Percentiles rank a stretch among this genome's conserved stretches.
phyloP scores from a whole-genome alignment of 2,797 vertebrate genomes.

The Falco concolor region DNA sequence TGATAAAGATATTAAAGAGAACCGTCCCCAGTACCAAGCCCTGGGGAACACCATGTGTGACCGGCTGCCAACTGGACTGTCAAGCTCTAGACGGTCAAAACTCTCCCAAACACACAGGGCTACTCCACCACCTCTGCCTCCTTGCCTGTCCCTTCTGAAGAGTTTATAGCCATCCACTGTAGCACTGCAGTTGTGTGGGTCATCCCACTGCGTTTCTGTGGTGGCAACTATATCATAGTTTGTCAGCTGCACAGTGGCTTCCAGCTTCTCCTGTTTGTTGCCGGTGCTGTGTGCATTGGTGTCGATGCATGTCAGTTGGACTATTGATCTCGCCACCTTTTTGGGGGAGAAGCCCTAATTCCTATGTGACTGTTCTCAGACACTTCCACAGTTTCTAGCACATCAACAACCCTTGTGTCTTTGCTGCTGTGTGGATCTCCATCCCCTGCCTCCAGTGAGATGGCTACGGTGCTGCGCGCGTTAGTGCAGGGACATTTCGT shows the following conservation, averaged over 20 bases:
- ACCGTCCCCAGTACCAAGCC: accelerated
- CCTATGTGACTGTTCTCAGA: accelerated
- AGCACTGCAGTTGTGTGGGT: accelerated
- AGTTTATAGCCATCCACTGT: accelerated
- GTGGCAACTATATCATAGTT: no score
- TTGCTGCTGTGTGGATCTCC: background rate
- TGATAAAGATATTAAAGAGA: background rate
- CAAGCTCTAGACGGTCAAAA: background rate
- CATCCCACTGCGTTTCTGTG: accelerated
- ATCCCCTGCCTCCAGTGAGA: background rate
- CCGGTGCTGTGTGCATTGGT: accelerated
- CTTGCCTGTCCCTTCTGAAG: background rate
- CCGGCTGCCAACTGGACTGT: accelerated
- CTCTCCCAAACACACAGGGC: accelerated
- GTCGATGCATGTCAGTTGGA: background rate
- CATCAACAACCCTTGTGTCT: background rate
- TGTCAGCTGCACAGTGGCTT: background rate
- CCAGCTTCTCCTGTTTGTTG: background rate
- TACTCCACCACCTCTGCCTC: no score
- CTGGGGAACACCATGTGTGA: background rate
- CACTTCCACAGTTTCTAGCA: accelerated
- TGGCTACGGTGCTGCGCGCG: background rate
- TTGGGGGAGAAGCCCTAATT: background rate
- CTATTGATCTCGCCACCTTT: background rate
- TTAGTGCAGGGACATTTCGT: no score